These are phyloP conservation scores for Drusus annulatus DNA, from an alignment of 1,140 invertebrate genomes.

Conservation along the genomic window DNA sequence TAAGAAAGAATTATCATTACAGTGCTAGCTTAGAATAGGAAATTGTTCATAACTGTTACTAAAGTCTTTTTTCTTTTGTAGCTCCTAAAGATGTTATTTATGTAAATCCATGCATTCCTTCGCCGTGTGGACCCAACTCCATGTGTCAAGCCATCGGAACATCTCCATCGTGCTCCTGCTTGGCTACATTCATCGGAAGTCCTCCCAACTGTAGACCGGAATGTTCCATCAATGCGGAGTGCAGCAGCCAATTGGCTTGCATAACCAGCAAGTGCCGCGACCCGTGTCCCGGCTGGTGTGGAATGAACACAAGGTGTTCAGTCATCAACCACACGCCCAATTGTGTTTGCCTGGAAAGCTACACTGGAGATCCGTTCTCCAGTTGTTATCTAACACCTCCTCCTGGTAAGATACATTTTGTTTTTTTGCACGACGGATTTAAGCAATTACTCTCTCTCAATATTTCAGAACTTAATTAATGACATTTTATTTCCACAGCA, in stretches of 20 bases:
- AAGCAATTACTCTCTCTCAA: too few relatives aligned
- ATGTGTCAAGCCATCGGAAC: slow-evolving; percentile 74
- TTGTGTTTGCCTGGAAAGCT: slow-evolving; percentile 76
- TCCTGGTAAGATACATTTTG: slow-evolving; percentile 25
- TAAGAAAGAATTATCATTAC: slow-evolving; percentile 61
- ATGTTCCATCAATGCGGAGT: slow-evolving; percentile 80
- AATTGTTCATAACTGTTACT: not conserved
- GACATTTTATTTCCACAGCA: slow-evolving; percentile 56
- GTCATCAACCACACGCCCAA: slow-evolving; percentile 77
- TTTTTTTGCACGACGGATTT: too few relatives aligned
- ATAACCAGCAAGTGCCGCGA: slow-evolving; percentile 78
- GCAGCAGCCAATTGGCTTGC: slow-evolving; percentile 75
- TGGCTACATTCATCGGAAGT: slow-evolving; percentile 72
- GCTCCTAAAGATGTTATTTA: slow-evolving; percentile 60
- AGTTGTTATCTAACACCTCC: slow-evolving; percentile 68
- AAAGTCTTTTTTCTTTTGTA: slow-evolving; percentile 40
- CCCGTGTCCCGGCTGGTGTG: slow-evolving; percentile 82
- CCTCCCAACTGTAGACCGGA: slow-evolving; percentile 79
- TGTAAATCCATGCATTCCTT: slow-evolving; percentile 74
- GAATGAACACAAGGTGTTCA: slow-evolving; percentile 73
- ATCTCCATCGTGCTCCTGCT: slow-evolving; percentile 76
- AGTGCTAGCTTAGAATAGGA: too few relatives aligned
- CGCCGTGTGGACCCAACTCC: slow-evolving; percentile 79
- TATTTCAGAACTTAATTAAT: too few relatives aligned
- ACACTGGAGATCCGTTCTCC: slow-evolving; percentile 78